A percentile compares a stretch with the other conserved stretches of the same genome.
Evolutionary conservation across 2,888 invertebrate genomes (phyloP).

Genomic region (Lasioglossum vierecki): DNA sequence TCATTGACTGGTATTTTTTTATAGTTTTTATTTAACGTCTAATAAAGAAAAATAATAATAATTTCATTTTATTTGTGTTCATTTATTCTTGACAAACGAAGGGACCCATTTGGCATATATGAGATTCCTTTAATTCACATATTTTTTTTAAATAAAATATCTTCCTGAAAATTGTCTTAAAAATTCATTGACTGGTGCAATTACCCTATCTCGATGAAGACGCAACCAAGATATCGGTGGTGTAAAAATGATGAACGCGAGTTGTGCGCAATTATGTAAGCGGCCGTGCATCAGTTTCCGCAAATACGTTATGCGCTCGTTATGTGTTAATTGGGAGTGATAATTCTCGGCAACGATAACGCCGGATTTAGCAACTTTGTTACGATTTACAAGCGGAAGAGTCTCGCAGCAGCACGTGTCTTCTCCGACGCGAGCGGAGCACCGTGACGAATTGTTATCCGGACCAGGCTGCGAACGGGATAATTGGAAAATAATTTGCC

Average conservation of each 20-base stretch:
- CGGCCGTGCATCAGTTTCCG: slow-evolving; percentile 23
- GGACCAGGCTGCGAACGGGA: background rate
- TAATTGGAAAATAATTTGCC: slow-evolving; percentile 9
- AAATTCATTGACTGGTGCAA: too few relatives aligned
- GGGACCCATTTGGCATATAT: too few relatives aligned
- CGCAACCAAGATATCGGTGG: background rate
- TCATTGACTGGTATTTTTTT: too few relatives aligned
- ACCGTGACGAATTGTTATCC: slow-evolving; percentile 15
- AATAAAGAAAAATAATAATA: too few relatives aligned
- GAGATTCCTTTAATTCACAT: too few relatives aligned
- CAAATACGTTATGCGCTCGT: slow-evolving; percentile 26
- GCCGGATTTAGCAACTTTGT: slow-evolving; percentile 26
- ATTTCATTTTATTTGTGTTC: too few relatives aligned
- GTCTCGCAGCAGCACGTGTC: background rate
- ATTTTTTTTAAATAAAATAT: too few relatives aligned
- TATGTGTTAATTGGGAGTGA: slow-evolving; percentile 32
- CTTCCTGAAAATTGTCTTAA: too few relatives aligned
- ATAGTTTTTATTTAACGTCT: too few relatives aligned
- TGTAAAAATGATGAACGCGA: slow-evolving; percentile 18
- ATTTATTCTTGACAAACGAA: too few relatives aligned
- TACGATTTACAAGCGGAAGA: background rate
- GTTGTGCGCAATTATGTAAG: slow-evolving; percentile 33
- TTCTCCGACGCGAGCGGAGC: slow-evolving; percentile 12
- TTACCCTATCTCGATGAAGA: too few relatives aligned
- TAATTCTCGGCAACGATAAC: slow-evolving; percentile 24